Base-by-base conservation (phyloP, 2,797 vertebrate genomes). In the Syngnathus rostellatus region DNA sequence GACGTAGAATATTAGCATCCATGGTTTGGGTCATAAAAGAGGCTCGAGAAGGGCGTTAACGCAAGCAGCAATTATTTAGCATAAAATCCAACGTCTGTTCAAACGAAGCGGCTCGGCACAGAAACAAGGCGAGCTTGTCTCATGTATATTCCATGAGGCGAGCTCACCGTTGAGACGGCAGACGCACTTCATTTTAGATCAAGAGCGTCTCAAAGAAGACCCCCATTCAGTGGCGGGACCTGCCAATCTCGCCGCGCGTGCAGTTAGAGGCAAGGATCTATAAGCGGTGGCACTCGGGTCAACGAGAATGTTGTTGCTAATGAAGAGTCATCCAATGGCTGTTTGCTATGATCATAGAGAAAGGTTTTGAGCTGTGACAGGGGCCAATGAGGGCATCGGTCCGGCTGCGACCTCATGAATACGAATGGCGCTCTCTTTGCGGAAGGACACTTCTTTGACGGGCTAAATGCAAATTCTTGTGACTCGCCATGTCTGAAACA, bases 401-500 rank as follows among this genome's bases (percentile, higher is more conserved):
- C 63, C 75, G 72, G 72, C 68, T 71, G 5, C 71, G 66, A 79
- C 73, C 73, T 80, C 72, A 82, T 85, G 68, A 75, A 85, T 86
- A 82, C 80, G 66, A 80, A 85, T 83, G 69, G 70, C 43, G 58
- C 23, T 21, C 63, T 59, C 71, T 57, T 25, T 58, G 54, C 62
- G 43, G 70, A 77, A 68, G 68, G 72, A 71, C 25, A 31, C 37
- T 46, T 37, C 37, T 58, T 38, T 85, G 67, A 81, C 76, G 78
- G 78, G 78, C 69, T 69, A n/a, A 70, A 84, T 86, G 81, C 76
- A 81, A 70, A 84, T 81, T 65, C 63, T 61, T 76, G 72, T 59
- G 73, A 82, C 77, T 77, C 9, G 17, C 62, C 55, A 64, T 79
- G 75, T 82, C 75, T 82, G 67, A 81, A 81, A 67, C 67, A 68